Evolutionary conservation across 1,140 invertebrate species (phyloP), one percentile per base, ranked within the genome.

Genomic region (roundworm (Caenorhabditis elegans)): DNA sequence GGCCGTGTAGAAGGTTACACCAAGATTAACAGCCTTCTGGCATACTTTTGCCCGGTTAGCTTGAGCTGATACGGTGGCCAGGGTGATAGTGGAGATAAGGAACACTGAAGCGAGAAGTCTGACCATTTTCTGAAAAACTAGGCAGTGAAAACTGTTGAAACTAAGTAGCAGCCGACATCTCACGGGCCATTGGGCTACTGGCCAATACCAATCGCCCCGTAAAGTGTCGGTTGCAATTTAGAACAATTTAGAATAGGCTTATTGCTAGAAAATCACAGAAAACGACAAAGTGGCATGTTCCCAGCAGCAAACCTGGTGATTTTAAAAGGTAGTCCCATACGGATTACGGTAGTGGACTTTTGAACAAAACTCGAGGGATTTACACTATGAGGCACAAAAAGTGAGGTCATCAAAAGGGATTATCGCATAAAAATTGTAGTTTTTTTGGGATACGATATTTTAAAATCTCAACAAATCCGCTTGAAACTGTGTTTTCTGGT

Each of bases 1-100:
- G 5, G 60, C 60, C n/a, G 60, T 70, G 17, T 70, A 70, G 34
- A 70, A 70, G 39, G 60, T 70, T 31, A 70, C 60, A 39, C 60
- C 60, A 11, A 70, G n/a, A 39, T 70, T 70, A n/a, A 70, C 60
- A 10, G 60, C 60, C n/a, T 70, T 70, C 5, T 19, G 49, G 26
- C 60, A 70, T 2, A 70, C 60, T 43, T 70, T 70, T 2, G 60
- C 60, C 10, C 60, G 60, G 22, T 36, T 70, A 10, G 60, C 60
- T 43, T 70, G 60, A 2, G 34, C 34, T 31, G 34, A 70, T 13
- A 70, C 60, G 19, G 60, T n/a, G 13, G n/a, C 34, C 31, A 70
- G 13, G n/a, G 11, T 39, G 34, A 70, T 43, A 22, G 60, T 19
- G 34, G 60, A 39, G 31, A 39, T 19, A 6, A 70, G n/a, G 1